Evolutionary conservation across 2,113 vertebrate species (phyloP).

Genomic region (Stomatorhinus ivindoensis): DNA sequence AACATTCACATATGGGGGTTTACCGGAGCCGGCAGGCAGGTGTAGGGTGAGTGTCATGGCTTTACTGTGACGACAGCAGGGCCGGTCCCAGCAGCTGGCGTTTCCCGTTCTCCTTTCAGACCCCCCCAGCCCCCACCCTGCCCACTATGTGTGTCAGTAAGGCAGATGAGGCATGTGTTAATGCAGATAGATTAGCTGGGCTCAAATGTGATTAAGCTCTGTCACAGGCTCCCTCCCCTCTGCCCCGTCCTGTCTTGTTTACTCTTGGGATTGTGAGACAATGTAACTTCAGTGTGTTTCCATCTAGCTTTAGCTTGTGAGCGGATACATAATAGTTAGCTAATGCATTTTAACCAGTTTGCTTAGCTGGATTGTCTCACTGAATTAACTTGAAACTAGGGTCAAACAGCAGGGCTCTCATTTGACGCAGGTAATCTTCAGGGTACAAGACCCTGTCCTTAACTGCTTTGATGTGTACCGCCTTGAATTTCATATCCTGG

Average conservation of each 20-base stretch:
- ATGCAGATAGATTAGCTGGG: conserved; percentile 18
- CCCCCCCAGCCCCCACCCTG: background rate
- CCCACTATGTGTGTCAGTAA: conserved; percentile 11
- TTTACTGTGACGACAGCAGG: background rate
- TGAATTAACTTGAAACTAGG: background rate
- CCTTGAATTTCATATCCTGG: background rate
- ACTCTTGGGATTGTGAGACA: background rate
- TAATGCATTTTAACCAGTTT: background rate
- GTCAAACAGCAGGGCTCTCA: background rate
- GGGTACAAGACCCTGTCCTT: background rate
- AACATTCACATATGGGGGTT: background rate
- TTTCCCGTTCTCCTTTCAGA: background rate
- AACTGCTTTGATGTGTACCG: background rate
- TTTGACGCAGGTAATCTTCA: background rate
- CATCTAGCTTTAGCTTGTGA: background rate
- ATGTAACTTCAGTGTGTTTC: background rate
- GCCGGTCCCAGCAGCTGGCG: background rate
- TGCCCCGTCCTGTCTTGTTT: background rate
- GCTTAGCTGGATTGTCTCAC: background rate
- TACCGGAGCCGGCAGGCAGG: background rate
- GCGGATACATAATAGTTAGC: too few species aligned
- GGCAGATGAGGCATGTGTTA: conserved; percentile 16
- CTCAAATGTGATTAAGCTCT: conserved; percentile 11
- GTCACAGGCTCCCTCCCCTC: background rate
- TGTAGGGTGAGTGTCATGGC: background rate